Conservation (phyloP, 2,797 vertebrate species). For the Molossus alvarezi region DNA sequence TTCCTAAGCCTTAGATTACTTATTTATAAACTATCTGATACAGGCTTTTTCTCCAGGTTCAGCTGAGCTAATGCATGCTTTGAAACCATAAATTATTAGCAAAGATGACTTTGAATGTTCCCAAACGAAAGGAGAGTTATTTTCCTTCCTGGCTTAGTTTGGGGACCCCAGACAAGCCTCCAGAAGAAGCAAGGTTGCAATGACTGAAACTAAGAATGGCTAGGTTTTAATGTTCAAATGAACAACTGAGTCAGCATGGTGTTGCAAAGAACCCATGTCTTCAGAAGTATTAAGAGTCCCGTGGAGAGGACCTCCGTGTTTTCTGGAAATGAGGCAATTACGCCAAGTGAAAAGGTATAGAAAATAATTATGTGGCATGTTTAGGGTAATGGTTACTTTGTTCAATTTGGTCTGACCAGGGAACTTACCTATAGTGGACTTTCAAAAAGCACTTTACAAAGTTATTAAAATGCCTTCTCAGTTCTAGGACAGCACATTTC, state of each 20-base stretch:
- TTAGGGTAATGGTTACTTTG: conserved; percentile 9
- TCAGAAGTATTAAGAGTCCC: not conserved
- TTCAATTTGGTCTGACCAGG: not conserved
- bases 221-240: conserved; percentile 51
- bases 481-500: not conserved
- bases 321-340: conserved; percentile 28
- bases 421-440: not conserved
- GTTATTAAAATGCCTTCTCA: not conserved
- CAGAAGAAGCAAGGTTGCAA: not conserved
- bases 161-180: not conserved
- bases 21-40: not conserved
- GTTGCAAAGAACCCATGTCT: not conserved
- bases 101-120: not conserved
- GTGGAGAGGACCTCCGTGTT: not conserved
- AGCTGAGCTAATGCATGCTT: not conserved
- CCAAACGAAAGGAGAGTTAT: not conserved
- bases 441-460: conserved; percentile 47
- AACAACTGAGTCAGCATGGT: not conserved
- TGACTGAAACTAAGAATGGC: not conserved
- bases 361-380: conserved; percentile 13
- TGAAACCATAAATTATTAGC: not conserved
- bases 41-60: not conserved
- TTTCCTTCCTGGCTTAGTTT: conserved; percentile 64
- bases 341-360: not conserved
- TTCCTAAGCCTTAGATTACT: not conserved